These are phyloP conservation scores for Chalcosyrphus nemorum DNA, from an alignment of 2,888 invertebrate species.

Conservation along the genomic window DNA sequence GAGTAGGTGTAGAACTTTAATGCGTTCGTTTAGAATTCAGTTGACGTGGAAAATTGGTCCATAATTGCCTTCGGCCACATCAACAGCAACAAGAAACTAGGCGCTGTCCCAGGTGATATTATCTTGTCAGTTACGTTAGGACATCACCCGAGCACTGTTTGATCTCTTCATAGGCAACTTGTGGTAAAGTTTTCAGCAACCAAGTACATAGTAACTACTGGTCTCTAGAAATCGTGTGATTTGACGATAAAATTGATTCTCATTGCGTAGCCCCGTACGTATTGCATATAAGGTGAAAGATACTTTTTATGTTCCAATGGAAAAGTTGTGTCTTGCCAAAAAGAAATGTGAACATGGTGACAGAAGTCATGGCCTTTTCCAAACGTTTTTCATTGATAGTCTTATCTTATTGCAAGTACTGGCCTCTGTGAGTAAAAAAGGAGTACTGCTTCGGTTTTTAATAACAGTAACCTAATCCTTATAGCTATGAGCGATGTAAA, in stretches of 20 bases:
- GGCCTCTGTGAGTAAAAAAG: too few relatives aligned
- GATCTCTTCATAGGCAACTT: constrained; percentile 8
- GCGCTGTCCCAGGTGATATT: constrained; percentile 20
- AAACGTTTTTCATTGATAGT: too few relatives aligned
- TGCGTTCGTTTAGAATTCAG: not conserved
- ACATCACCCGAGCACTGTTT: constrained; percentile 18
- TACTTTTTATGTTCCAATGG: not conserved
- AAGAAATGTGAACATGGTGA: too few relatives aligned
- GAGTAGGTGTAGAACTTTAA: not conserved
- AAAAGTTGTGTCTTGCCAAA: not conserved
- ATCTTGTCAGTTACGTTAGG: constrained; percentile 44
- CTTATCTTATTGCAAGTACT: too few relatives aligned
- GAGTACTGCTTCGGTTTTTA: too few relatives aligned
- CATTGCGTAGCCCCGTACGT: too few relatives aligned
- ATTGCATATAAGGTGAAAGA: not conserved
- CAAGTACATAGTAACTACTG: not conserved
- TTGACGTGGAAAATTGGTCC: not conserved
- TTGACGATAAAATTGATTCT: not conserved
- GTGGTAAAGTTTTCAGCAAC: not conserved
- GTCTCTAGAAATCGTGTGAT: not conserved
- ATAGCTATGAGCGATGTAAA: too few relatives aligned
- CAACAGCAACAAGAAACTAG: not conserved
- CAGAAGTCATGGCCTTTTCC: too few relatives aligned
- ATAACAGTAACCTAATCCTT: too few relatives aligned
- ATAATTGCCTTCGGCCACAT: not conserved